Conservation (phyloP, 2,113 vertebrate genomes). For the Penelope pileata region DNA sequence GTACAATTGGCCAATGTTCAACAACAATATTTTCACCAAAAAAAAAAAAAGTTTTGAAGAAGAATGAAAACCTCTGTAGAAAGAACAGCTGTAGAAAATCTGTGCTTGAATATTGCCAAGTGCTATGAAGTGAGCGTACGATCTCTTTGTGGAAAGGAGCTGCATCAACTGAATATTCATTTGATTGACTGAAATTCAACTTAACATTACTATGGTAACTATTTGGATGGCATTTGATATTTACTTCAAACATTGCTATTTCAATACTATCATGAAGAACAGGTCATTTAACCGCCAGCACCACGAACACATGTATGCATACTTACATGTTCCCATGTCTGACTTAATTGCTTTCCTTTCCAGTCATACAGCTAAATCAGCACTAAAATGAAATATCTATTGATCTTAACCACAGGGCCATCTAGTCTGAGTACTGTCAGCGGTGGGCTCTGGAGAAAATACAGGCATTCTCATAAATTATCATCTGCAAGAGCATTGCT, state of each 20-base stretch:
- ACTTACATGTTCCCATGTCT: not conserved
- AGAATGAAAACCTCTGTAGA: not conserved
- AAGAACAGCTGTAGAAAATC: not conserved
- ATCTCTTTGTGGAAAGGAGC: not conserved
- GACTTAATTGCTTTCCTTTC: constrained; percentile 49
- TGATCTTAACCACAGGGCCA: not conserved
- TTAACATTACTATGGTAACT: constrained; percentile 43
- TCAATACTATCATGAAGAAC: not conserved
- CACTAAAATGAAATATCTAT: constrained; percentile 14
- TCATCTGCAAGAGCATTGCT: not conserved
- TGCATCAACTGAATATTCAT: constrained; percentile 24
- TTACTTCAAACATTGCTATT: constrained; percentile 9
- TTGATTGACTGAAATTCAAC: constrained; percentile 1
- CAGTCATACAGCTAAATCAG: constrained; percentile 39
- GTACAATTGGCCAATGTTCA: not conserved
- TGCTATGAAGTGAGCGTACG: not conserved
- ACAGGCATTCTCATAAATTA: not conserved
- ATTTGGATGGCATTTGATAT: constrained; percentile 17
- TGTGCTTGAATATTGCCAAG: not conserved
- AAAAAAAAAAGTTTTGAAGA: not conserved
- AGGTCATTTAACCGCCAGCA: constrained; percentile 10
- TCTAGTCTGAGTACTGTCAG: not conserved
- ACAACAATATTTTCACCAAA: not conserved
- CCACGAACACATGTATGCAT: not conserved
- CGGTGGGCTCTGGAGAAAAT: not conserved